Evolutionary conservation across 2,797 vertebrate genomes (phyloP).

Genomic region (Petrocephalus sullivani): DNA sequence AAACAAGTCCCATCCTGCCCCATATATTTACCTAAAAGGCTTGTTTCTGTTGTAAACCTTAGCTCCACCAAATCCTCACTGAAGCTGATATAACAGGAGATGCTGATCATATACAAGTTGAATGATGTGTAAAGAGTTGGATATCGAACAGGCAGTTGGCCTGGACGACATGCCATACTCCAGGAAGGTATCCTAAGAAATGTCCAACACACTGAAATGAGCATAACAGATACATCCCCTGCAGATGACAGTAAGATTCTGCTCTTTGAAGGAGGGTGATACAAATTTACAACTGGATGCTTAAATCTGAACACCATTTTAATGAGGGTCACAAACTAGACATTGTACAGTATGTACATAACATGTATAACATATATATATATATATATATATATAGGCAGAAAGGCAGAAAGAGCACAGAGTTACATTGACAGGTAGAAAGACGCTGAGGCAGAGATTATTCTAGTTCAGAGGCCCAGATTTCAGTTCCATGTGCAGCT

Average conservation of each 20-base stretch:
- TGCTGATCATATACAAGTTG: background rate
- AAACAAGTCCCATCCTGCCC: background rate
- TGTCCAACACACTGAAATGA: background rate
- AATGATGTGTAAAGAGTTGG: background rate
- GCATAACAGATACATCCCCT: background rate
- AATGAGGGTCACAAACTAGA: too few relatives aligned
- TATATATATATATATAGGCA: too few relatives aligned
- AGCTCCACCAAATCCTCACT: background rate
- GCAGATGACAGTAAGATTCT: background rate
- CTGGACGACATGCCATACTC: background rate
- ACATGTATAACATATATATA: too few relatives aligned
- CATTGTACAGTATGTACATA: too few relatives aligned
- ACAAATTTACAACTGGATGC: too few relatives aligned
- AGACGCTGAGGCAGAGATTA: background rate
- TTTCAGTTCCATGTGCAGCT: background rate
- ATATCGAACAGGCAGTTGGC: background rate
- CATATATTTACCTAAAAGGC: conserved; percentile 1
- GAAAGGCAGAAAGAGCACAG: background rate
- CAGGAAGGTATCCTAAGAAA: background rate
- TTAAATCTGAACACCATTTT: too few relatives aligned
- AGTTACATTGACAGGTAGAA: background rate
- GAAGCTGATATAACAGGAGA: background rate
- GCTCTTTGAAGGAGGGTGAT: background rate
- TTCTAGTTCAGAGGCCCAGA: background rate
- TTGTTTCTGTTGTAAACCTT: background rate